These are phyloP conservation scores for Mastacembelus armatus DNA, from an alignment of 2,797 vertebrate species.

Conservation along the genomic window DNA sequence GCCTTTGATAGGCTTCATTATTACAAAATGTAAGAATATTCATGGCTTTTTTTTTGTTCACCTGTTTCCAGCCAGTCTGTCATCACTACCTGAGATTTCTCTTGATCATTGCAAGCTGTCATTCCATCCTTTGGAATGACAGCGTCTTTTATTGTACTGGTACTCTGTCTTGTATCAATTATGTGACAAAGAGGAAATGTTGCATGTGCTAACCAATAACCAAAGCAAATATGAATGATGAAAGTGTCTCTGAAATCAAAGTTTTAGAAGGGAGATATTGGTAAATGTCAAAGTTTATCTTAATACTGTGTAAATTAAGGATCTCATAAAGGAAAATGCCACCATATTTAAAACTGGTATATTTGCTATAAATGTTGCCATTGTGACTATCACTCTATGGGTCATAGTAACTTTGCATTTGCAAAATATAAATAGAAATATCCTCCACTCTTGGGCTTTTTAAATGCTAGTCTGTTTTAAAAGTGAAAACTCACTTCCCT, in stretches of 20 bases:
- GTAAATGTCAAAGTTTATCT: too few relatives aligned
- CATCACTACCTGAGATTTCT: slow-evolving; percentile 25
- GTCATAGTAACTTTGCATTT: too few relatives aligned
- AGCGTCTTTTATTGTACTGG: neutral
- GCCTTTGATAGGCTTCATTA: slow-evolving; percentile 26
- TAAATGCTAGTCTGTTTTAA: slow-evolving; percentile 20
- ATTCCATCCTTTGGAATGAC: too few relatives aligned
- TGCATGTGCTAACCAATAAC: neutral
- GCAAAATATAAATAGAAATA: too few relatives aligned
- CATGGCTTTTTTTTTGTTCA: slow-evolving; percentile 26
- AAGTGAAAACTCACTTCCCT: slow-evolving; percentile 25
- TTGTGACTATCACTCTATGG: too few relatives aligned
- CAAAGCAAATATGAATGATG: too few relatives aligned
- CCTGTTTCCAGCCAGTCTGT: slow-evolving; percentile 25
- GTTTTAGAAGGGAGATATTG: too few relatives aligned
- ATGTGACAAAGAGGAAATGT: slow-evolving; percentile 6
- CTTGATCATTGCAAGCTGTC: slow-evolving; percentile 4
- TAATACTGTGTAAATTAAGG: too few relatives aligned
- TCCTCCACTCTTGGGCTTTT: fast-evolving
- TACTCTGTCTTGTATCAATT: neutral
- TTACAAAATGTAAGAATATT: slow-evolving; percentile 23
- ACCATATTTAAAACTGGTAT: too few relatives aligned
- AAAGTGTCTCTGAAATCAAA: too few relatives aligned
- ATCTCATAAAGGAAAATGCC: too few relatives aligned
- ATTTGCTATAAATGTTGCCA: too few relatives aligned